Conservation (phyloP, 2,888 invertebrate species). For the Automeris io region DNA sequence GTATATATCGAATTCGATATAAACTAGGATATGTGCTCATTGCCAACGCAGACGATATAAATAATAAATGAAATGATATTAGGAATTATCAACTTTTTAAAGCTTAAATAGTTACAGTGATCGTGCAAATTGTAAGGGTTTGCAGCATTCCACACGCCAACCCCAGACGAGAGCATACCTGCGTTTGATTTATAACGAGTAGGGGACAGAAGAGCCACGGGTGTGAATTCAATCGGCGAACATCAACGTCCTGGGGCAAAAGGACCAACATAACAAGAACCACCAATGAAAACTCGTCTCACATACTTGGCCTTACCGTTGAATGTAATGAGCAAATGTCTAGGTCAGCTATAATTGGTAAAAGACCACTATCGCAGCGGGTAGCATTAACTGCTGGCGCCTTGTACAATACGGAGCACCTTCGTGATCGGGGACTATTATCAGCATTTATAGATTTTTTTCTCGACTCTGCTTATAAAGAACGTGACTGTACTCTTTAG, state of each 20-base stretch:
- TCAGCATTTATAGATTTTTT: constrained; percentile 60
- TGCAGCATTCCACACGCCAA: constrained; percentile 55
- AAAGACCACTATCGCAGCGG: constrained; percentile 56
- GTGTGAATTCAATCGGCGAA: constrained; percentile 65
- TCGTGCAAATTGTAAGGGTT: constrained; percentile 39
- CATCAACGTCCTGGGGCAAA: constrained; percentile 44
- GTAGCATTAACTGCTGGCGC: constrained; percentile 59
- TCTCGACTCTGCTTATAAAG: constrained; percentile 46
- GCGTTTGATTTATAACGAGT: constrained; percentile 73
- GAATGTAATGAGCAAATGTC: constrained; percentile 16
- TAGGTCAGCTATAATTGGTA: constrained; percentile 40
- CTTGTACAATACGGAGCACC: constrained; percentile 49
- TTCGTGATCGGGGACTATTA: constrained; percentile 70
- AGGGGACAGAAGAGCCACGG: constrained; percentile 60
- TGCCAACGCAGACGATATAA: no score
- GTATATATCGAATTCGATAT: no score
- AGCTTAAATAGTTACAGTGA: constrained; percentile 22
- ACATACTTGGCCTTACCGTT: constrained; percentile 12
- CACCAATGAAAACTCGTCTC: constrained; percentile 22
- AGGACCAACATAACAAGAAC: constrained; percentile 35
- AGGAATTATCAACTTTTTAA: no score
- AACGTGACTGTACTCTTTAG: constrained; percentile 60
- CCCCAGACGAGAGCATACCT: constrained; percentile 64
- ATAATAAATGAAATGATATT: no score
- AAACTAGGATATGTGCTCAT: no score